Evolutionary conservation across 2,888 invertebrate species (phyloP), one percentile per base, ranked within the genome.

Genomic region (Agriotes lineatus): DNA sequence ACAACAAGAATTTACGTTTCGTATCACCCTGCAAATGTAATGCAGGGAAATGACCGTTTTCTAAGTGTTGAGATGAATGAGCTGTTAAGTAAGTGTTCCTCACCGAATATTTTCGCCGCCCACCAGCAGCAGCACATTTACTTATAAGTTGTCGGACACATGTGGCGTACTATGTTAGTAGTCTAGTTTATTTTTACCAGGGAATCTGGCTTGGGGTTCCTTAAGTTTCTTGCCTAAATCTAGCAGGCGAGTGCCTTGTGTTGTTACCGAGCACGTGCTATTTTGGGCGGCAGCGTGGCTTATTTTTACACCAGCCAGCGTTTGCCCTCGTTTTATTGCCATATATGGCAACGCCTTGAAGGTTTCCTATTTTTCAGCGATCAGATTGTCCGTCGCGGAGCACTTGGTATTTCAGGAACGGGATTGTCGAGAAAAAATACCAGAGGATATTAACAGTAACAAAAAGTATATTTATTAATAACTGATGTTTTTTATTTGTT

Each of bases 401-500:
- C 6, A 6, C 20, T n/a, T 56, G 48, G 45, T 35, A 25, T 39
- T 48, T 52, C 7, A 5, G 39, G 42, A 60, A 18, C 35, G 37
- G 48, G 61, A 56, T 44, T 9, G n/a, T 35, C 12, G 50, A 25
- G 57, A 57, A 67, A 61, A 70, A 61, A 68, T 39, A 65, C 65
- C 25, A 65, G 45, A 62, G 69, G 65, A 63, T 65, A 56, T 54
- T 70, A 71, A 73, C 72, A 73, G 67, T 73, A 73, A 74, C 68
- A 72, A 75, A 74, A 74, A 72, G 61, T 74, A 72, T 74, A 70
- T 73, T 74, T 76, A 76, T 76, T 77, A 76, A 77, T 77, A 77
- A 78, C 72, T 75, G 77, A 77, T 76, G 75, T 73, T 76, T 75
- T 75, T 70, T 73, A 70, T 75, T 75, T 74, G 72, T 76, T 76